Percentiles rank a stretch among this genome's conserved stretches.
Evolutionary conservation across 2,113 vertebrate species (phyloP).

Genomic region (Gallinago media): DNA sequence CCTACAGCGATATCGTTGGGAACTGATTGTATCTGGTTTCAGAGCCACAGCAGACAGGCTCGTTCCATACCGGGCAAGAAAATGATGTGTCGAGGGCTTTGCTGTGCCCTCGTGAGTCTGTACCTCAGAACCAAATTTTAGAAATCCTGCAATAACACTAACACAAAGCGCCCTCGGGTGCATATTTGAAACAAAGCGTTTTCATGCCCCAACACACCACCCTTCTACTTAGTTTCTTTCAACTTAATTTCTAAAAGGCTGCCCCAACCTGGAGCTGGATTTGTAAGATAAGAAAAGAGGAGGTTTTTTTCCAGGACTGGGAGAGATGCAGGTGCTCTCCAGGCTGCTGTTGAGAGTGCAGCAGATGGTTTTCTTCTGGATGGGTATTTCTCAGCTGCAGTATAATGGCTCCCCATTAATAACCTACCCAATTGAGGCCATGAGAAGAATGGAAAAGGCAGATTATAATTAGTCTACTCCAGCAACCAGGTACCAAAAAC

Average conservation of each 20-base stretch:
- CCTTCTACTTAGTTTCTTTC: neutral
- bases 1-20: neutral
- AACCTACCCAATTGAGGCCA: neutral
- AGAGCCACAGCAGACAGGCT: neutral
- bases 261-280: neutral
- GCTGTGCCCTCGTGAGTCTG: neutral
- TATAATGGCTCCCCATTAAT: neutral
- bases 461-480: neutral
- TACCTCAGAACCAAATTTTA: neutral
- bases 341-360: neutral
- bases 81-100: rapidly evolving
- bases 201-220: neutral
- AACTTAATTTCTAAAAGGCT: neutral
- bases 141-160: neutral
- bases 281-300: neutral
- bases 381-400: neutral
- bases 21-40: neutral
- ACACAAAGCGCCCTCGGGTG: neutral
- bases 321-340: neutral
- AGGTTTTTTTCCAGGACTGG: neutral
- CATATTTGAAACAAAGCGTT: rapidly evolving
- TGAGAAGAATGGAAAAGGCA: neutral
- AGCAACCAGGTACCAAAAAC: neutral
- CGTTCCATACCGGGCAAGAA: neutral
- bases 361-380: neutral